Percentiles rank a stretch among this genome's conserved stretches.
phyloP scores from a whole-genome alignment of 1,140 invertebrate genomes.

The Cecropterus lyciades region DNA sequence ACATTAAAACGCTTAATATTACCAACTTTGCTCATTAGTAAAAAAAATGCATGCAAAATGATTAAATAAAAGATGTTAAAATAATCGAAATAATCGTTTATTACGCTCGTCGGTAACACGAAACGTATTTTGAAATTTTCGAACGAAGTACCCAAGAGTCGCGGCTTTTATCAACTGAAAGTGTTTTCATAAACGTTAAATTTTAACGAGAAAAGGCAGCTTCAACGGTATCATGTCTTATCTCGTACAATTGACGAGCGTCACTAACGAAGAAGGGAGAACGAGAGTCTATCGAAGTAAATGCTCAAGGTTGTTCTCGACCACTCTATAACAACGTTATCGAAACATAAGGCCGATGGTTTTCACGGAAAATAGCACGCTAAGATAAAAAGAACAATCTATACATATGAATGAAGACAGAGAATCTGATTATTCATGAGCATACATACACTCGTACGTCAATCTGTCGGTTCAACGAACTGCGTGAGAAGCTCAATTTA shows the following conservation, averaged over 20 bases:
- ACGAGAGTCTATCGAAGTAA: constrained; percentile 5
- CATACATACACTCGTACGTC: not conserved
- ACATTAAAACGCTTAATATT: too few species aligned
- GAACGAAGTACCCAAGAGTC: not conserved
- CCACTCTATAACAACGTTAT: too few species aligned
- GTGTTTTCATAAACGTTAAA: constrained; percentile 26
- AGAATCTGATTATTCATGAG: constrained; percentile 5
- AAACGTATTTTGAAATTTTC: constrained; percentile 15
- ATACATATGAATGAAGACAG: not conserved
- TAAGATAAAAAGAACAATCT: not conserved
- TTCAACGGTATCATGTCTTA: constrained; percentile 21
- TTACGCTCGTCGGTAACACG: not conserved
- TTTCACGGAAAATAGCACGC: not conserved
- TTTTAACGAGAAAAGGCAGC: constrained; percentile 21
- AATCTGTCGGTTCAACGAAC: not conserved
- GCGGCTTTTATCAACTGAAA: constrained; percentile 12
- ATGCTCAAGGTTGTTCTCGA: not conserved
- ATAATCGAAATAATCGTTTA: not conserved
- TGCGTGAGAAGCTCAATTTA: constrained; percentile 4
- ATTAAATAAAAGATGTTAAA: too few species aligned
- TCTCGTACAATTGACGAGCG: constrained; percentile 19
- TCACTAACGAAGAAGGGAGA: constrained; percentile 1
- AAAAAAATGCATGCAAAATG: too few species aligned
- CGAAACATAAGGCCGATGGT: too few species aligned
- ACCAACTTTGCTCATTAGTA: too few species aligned